phyloP scores from a whole-genome alignment of 2,888 invertebrate species.

The Ormyrus labotus region DNA sequence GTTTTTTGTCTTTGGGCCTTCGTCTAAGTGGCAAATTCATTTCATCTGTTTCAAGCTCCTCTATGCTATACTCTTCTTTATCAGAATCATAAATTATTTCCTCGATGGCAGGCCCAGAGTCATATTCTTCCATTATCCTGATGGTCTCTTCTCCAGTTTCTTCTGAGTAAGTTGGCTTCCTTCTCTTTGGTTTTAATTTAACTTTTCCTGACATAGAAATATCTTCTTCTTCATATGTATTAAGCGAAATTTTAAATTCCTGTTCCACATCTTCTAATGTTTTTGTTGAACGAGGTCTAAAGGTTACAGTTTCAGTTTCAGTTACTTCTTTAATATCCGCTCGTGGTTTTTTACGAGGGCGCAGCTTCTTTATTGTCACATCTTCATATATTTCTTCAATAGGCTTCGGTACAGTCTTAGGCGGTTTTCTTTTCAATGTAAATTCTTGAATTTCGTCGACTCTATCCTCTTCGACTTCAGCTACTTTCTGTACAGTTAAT shows the following conservation, averaged over 20 bases:
- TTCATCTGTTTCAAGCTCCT: conserved; percentile 72
- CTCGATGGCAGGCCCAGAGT: conserved; percentile 79
- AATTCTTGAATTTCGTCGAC: conserved; percentile 76
- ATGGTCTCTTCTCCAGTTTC: conserved; percentile 87
- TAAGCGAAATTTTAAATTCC: conserved; percentile 90
- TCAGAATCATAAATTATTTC: conserved; percentile 83
- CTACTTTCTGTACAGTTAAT: conserved; percentile 63
- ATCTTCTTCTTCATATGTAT: conserved; percentile 92
- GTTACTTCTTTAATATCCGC: conserved; percentile 84
- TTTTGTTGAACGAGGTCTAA: conserved; percentile 85
- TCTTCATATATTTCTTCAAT: conserved; percentile 81
- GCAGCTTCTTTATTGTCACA: conserved; percentile 85
- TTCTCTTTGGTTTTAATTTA: conserved; percentile 83
- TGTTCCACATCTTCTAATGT: conserved; percentile 92
- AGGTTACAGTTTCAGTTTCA: conserved; percentile 87
- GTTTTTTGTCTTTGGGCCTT: conserved; percentile 66
- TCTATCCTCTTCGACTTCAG: conserved; percentile 62
- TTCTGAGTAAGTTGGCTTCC: conserved; percentile 85
- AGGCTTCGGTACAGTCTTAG: conserved; percentile 72
- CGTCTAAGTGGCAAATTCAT: conserved; percentile 72
- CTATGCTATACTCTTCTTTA: conserved; percentile 78
- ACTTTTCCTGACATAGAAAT: conserved; percentile 91
- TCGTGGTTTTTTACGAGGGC: conserved; percentile 81
- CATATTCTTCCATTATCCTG: conserved; percentile 81
- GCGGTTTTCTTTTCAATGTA: conserved; percentile 77